phyloP scores from a whole-genome alignment of 2,797 vertebrate species.

The Australoheros facetus region DNA sequence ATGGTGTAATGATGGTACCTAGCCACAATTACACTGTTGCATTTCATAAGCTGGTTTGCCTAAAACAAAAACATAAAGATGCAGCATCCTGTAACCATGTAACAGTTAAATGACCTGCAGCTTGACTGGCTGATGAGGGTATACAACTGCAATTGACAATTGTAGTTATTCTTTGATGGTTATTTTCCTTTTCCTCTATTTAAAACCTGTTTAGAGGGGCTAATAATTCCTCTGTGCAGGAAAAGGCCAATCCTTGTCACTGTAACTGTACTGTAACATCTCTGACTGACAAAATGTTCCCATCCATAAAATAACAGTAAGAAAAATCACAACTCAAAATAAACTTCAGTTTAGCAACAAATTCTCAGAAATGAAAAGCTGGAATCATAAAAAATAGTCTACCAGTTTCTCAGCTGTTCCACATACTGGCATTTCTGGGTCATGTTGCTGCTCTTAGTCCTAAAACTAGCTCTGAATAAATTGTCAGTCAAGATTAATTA shows the following conservation, averaged over 20 bases:
- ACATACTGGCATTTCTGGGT: too few species aligned
- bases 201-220: too few species aligned
- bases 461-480: too few species aligned
- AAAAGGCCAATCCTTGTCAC: not conserved
- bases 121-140: not conserved
- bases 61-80: not conserved
- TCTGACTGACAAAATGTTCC: not conserved
- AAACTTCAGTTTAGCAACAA: too few species aligned
- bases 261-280: too few species aligned
- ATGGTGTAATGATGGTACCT: not conserved
- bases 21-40: not conserved
- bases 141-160: fast-evolving
- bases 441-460: too few species aligned
- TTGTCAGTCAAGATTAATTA: too few species aligned
- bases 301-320: not conserved
- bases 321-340: not conserved
- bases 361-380: too few species aligned
- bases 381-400: too few species aligned
- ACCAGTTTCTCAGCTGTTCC: too few species aligned
- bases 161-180: not conserved
- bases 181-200: too few species aligned
- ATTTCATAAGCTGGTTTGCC: not conserved
- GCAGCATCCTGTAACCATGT: not conserved
- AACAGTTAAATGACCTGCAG: not conserved
- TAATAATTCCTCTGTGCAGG: not conserved